phyloP scores from a whole-genome alignment of 1,140 invertebrate species.

The Polyergus mexicanus region DNA sequence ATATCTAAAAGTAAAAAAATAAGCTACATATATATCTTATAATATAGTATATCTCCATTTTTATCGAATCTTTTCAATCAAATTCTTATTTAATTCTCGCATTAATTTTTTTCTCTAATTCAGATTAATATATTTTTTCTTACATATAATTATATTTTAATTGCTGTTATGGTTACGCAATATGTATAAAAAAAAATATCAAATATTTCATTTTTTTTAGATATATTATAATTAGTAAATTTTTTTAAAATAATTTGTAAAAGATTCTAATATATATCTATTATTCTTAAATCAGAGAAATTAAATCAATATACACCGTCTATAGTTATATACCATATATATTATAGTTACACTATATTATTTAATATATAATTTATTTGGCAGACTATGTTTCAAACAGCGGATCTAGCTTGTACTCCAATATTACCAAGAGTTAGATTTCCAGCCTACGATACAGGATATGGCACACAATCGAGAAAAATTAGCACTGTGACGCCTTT shows the following conservation, averaged over 20 bases:
- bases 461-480: slow-evolving; percentile 36
- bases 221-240: slow-evolving; percentile 5
- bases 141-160: slow-evolving; percentile 3
- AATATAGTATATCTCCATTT: not conserved
- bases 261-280: not conserved
- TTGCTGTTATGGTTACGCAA: not conserved
- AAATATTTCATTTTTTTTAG: too few species aligned
- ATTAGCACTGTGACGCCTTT: not conserved
- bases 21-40: slow-evolving; percentile 18
- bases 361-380: not conserved
- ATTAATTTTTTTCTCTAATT: slow-evolving; percentile 15
- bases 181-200: not conserved
- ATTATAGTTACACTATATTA: not conserved
- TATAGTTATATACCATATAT: too few species aligned
- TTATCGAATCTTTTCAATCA: not conserved
- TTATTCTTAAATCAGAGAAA: not conserved
- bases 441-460: not conserved
- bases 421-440: not conserved
- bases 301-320: not conserved
- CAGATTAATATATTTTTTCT: slow-evolving; percentile 36
- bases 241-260: not conserved
- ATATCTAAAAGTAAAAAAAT: slow-evolving; percentile 22
- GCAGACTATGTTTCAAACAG: slow-evolving; percentile 7
- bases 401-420: not conserved
- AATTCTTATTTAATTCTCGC: not conserved